These are phyloP conservation scores for Palythoa grandis DNA, from an alignment of 92 coral and sea anemone genomes.

Conservation along the genomic window DNA sequence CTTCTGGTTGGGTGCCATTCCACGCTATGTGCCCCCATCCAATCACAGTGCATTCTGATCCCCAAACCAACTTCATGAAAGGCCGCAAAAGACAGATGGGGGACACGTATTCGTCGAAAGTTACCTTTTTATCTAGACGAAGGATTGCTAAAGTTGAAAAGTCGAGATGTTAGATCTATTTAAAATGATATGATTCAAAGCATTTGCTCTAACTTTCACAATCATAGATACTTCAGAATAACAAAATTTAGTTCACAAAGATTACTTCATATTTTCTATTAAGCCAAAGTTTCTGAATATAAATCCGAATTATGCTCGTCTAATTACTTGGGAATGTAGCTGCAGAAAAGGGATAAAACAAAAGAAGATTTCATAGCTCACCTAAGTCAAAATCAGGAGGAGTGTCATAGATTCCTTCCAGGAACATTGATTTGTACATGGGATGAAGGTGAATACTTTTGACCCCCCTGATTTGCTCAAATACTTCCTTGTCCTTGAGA, in stretches of 20 bases:
- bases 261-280: neutral
- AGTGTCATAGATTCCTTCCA: constrained; percentile 72
- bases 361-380: constrained; percentile 15
- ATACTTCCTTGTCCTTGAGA: constrained; percentile 67
- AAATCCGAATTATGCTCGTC: no score
- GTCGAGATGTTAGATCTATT: neutral
- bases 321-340: no score
- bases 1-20: constrained; percentile 73
- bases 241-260: neutral
- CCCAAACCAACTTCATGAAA: constrained; percentile 65
- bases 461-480: constrained; percentile 73
- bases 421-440: constrained; percentile 84
- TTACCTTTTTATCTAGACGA: constrained; percentile 58
- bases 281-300: no score
- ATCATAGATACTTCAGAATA: neutral
- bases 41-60: constrained; percentile 70
- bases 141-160: constrained; percentile 64
- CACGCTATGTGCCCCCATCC: constrained; percentile 90
- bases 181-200: neutral
- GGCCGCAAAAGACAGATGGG: constrained; percentile 81
- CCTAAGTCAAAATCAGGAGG: constrained; percentile 95
- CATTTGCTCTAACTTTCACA: neutral
- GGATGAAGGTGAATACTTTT: constrained; percentile 74
- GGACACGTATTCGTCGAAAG: constrained; percentile 52
- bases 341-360: no score